phyloP scores from a whole-genome alignment of 2,113 vertebrate genomes.

The Anser brachyrhynchus region DNA sequence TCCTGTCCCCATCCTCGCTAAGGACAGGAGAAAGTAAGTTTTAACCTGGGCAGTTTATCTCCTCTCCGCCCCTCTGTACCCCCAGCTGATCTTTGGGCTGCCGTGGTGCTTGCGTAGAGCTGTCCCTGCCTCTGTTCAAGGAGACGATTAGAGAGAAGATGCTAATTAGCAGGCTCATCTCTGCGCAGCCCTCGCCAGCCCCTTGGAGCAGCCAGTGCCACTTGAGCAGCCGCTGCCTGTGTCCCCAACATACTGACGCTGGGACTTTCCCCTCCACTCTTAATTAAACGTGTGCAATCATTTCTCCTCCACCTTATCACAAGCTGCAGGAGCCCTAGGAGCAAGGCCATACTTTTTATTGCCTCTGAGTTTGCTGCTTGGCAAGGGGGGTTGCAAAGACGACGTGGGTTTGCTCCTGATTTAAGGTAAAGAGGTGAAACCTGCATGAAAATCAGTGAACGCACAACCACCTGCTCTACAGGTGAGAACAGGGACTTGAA shows the following conservation, averaged over 20 bases:
- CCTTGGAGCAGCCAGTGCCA: accelerated
- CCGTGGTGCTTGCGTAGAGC: too few species aligned
- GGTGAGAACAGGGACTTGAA: not conserved
- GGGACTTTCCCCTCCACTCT: not conserved
- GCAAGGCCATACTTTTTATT: not conserved
- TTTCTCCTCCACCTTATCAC: not conserved
- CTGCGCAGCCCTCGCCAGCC: not conserved
- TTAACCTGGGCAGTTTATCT: accelerated
- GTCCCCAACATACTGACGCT: not conserved
- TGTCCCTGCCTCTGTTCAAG: not conserved
- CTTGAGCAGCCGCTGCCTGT: not conserved
- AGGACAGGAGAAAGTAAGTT: constrained; percentile 6
- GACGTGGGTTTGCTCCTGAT: not conserved
- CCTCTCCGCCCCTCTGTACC: not conserved
- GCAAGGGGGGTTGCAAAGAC: not conserved
- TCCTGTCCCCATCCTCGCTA: not conserved
- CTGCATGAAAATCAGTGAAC: not conserved
- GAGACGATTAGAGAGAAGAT: not conserved
- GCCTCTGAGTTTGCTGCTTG: not conserved
- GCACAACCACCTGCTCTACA: not conserved
- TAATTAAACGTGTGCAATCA: not conserved
- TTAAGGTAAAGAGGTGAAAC: not conserved
- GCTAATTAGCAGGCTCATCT: not conserved
- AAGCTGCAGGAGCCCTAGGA: not conserved
- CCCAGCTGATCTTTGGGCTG: not conserved